Percentiles rank a stretch among this genome's conserved stretches.
Conservation (phyloP, 2,113 vertebrate genomes). For the Stegastes partitus region DNA sequence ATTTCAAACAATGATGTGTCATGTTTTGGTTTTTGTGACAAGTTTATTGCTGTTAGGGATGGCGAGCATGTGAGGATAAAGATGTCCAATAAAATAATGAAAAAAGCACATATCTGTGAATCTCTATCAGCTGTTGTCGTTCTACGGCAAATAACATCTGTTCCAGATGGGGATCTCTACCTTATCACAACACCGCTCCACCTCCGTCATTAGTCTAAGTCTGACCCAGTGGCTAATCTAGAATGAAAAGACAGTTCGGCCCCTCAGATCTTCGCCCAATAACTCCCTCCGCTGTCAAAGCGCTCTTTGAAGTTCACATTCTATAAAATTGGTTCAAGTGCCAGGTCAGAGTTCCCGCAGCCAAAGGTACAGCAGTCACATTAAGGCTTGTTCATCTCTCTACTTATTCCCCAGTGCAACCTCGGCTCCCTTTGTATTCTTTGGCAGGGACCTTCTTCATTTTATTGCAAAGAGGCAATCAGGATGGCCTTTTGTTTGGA, state of each 20-base stretch:
- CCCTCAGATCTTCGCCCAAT: conserved; percentile 75
- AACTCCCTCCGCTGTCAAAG: conserved; percentile 79
- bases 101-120: conserved; percentile 18
- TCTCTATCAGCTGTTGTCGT: conserved; percentile 53
- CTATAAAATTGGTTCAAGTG: conserved; percentile 78
- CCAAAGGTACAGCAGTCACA: conserved; percentile 68
- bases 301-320: conserved; percentile 82
- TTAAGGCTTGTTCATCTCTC: conserved; percentile 63
- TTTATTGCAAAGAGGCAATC: conserved; percentile 76
- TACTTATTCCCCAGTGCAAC: conserved; percentile 41
- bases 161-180: conserved; percentile 64
- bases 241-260: conserved; percentile 76
- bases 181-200: conserved; percentile 68
- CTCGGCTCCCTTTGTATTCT: conserved; percentile 64
- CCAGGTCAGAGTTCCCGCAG: conserved; percentile 79
- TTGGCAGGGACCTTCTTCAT: conserved; percentile 61
- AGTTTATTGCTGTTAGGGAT: conserved; percentile 63
- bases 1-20: conserved; percentile 71
- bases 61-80: conserved; percentile 14
- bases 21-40: conserved; percentile 77
- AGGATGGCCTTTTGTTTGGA: conserved; percentile 42
- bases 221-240: conserved; percentile 70
- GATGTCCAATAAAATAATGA: conserved; percentile 45
- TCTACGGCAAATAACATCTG: conserved; percentile 64
- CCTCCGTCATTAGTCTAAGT: conserved; percentile 77